Evolutionary conservation across 2,113 vertebrate genomes (phyloP).

Genomic region (Emydocephalus ijimae): DNA sequence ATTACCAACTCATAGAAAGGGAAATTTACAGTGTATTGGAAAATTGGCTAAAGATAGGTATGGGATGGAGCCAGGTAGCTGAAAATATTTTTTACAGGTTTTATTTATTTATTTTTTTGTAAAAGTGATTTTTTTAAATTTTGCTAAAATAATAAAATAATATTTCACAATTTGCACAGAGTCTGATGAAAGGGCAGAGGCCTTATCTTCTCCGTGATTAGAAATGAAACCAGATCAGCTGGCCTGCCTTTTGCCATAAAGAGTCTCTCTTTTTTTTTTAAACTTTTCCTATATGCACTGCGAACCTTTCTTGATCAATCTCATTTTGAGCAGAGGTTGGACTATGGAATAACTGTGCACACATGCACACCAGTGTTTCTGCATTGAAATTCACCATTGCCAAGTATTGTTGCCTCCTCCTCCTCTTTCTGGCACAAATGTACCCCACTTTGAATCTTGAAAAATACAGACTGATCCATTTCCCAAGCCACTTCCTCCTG

Average conservation of each 20-base stretch:
- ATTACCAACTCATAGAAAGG: conserved; percentile 84
- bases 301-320: conserved; percentile 53
- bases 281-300: conserved; percentile 9
- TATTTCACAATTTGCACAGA: conserved; percentile 79
- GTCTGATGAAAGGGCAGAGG: conserved; percentile 83
- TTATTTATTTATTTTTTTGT: conserved; percentile 84
- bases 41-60: conserved; percentile 88
- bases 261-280: conserved; percentile 18
- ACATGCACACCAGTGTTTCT: conserved; percentile 39
- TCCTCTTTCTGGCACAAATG: conserved; percentile 63
- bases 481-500: conserved; percentile 56
- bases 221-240: conserved; percentile 59
- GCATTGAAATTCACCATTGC: conserved; percentile 44
- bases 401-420: conserved; percentile 48
- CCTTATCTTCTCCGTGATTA: conserved; percentile 51
- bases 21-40: conserved; percentile 89
- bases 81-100: conserved; percentile 87
- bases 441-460: conserved; percentile 63
- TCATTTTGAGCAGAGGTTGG: conserved; percentile 58
- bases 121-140: conserved; percentile 86
- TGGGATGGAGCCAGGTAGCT: conserved; percentile 85
- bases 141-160: conserved; percentile 97
- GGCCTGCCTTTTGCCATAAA: conserved; percentile 47
- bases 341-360: conserved; percentile 52
- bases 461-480: conserved; percentile 59